Evolutionary conservation across 2,113 vertebrate genomes (phyloP), one percentile per base, ranked within the genome.

Genomic region (Platycercus adscitus): DNA sequence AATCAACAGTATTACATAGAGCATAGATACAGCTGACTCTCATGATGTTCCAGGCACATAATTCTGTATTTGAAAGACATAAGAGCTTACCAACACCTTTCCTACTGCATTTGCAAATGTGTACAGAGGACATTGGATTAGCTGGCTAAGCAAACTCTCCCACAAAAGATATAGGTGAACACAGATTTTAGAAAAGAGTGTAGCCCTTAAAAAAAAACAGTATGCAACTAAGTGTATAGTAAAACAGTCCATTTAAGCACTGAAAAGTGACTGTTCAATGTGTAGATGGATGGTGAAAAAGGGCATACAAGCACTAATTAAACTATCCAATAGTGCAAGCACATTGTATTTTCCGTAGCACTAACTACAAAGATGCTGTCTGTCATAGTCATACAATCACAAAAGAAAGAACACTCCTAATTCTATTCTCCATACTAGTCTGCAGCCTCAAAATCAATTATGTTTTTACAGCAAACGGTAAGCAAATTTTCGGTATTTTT

Each of bases 401-500:
- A 58, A 60, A 92, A 46, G 8, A 23, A 46, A 41, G 35, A 69
- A 10, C 25, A 69, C 0, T 23, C 14, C 25, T n/a, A 33, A 63
- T 47, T 77, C 3, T 83, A 75, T 53, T 87, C 68, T 75, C 31
- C 64, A 7, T 53, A 26, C 1, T 5, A 39, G 25, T 46, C 47
- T 72, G 21, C 26, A 90, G 61, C n/a, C 61, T 77, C 70, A 85
- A 91, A 93, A 86, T 84, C 68, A 89, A 64, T 65, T 80, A 29
- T 13, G 17, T 20, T 95, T 83, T 68, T 69, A 76, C 44, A 78
- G 65, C 53, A 85, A 90, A 77, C 2, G 71, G 44, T 43, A 91
- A 92, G 35, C 2, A 44, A 87, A 80, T 52, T 43, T 89, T 65
- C 23, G 43, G 53, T 35, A 25, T 77, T 44, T 89, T 78, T 95